Conservation (phyloP, 2,113 vertebrate genomes). For the Corythornis vintsioides region DNA sequence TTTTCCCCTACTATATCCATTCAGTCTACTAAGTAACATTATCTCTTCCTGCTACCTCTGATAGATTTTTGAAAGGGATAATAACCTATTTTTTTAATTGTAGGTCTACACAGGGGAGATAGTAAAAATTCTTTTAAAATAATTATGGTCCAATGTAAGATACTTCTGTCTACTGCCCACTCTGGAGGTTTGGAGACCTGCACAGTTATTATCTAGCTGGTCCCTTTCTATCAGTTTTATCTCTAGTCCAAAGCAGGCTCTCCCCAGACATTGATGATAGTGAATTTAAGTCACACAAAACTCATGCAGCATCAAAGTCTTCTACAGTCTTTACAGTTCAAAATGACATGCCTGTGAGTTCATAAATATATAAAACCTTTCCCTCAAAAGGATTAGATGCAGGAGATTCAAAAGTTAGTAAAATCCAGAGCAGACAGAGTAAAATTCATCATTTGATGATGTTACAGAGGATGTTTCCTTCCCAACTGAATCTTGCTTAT, state of each 20-base stretch:
- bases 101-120: background rate
- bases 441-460: background rate
- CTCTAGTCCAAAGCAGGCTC: background rate
- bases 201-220: background rate
- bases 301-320: background rate
- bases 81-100: slow-evolving; percentile 6
- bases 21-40: background rate
- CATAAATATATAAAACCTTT: background rate
- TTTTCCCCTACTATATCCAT: background rate
- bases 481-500: background rate
- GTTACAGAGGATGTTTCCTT: background rate
- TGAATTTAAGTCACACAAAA: background rate
- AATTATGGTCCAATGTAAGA: background rate
- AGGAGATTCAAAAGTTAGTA: background rate
- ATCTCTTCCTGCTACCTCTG: background rate
- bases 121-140: background rate
- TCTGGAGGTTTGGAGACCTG: background rate
- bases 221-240: background rate
- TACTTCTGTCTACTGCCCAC: background rate
- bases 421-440: background rate
- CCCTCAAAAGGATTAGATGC: background rate
- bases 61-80: background rate
- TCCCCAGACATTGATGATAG: background rate
- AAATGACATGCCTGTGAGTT: background rate
- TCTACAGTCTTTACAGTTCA: background rate